Conservation (phyloP, 2,113 vertebrate species). For the Lipophrys pholis region DNA sequence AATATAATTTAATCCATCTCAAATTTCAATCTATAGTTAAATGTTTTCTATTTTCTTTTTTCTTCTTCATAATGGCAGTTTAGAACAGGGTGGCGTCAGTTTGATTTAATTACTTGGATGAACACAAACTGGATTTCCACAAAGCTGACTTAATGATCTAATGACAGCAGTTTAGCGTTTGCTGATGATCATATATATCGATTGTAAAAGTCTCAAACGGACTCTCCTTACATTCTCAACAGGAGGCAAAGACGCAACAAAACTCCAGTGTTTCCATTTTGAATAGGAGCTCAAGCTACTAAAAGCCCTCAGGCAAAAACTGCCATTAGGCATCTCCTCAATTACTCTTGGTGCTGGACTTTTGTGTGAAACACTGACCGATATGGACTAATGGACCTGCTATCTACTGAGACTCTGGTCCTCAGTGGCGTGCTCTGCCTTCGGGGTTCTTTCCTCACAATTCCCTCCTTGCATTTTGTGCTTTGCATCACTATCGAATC, state of each 20-base stretch:
- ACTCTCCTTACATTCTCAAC: neutral
- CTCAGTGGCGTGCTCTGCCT: conserved; percentile 51
- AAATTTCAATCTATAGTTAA: too few relatives aligned
- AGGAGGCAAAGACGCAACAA: neutral
- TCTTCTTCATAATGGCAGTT: too few relatives aligned
- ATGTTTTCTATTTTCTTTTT: too few relatives aligned
- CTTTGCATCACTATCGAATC: conserved; percentile 28
- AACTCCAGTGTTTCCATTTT: conserved; percentile 2
- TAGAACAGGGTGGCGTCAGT: too few relatives aligned
- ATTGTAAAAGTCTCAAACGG: too few relatives aligned
- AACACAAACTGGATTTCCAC: too few relatives aligned
- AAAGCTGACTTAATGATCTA: too few relatives aligned
- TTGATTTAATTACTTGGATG: too few relatives aligned
- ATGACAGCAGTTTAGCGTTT: too few relatives aligned
- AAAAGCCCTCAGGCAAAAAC: conserved; percentile 48
- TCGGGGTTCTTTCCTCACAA: conserved; percentile 44
- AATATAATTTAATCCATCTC: too few relatives aligned
- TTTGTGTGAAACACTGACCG: conserved; percentile 53
- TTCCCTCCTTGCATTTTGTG: conserved; percentile 23
- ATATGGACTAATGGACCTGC: conserved; percentile 64
- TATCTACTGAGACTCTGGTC: conserved; percentile 54
- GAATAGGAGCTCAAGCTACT: conserved; percentile 23
- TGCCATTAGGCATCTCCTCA: conserved; percentile 58
- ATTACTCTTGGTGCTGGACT: conserved; percentile 49
- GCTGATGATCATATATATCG: too few relatives aligned